These are phyloP conservation scores for Forbesichthys papilliferus DNA, from an alignment of 2,113 vertebrate genomes.

Conservation along the genomic window DNA sequence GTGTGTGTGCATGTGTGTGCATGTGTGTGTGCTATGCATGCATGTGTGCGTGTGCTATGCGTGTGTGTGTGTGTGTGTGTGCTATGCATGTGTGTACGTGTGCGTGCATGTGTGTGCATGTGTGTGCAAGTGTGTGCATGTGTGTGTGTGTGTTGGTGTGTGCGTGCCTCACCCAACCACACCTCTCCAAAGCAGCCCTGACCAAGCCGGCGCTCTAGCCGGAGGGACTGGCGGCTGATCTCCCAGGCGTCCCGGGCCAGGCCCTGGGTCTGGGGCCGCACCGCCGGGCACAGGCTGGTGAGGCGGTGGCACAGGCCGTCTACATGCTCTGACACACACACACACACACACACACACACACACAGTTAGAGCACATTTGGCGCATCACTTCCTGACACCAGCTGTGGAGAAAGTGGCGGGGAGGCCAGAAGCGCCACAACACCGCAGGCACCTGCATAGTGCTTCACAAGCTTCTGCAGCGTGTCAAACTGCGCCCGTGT, in stretches of 20 bases:
- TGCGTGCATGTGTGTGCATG: too few relatives aligned
- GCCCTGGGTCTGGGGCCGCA: conserved; percentile 98
- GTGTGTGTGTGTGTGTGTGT: too few relatives aligned
- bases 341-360: background rate
- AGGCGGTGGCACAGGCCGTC: conserved; percentile 96
- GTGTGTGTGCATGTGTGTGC: too few relatives aligned
- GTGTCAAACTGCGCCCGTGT: conserved; percentile 96
- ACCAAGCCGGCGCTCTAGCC: conserved; percentile 94
- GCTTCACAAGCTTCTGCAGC: conserved; percentile 94
- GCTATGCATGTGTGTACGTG: too few relatives aligned
- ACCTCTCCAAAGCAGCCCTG: conserved; percentile 99
- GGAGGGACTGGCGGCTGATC: conserved; percentile 94
- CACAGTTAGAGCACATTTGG: background rate
- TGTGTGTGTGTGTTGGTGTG: too few relatives aligned
- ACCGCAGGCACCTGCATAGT: conserved; percentile 86
- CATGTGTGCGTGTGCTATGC: too few relatives aligned
- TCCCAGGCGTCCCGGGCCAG: conserved; percentile 98
- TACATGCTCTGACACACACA: conserved; percentile 83
- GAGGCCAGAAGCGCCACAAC: background rate
- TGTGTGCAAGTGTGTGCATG: too few relatives aligned
- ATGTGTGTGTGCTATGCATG: too few relatives aligned
- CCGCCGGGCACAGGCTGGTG: conserved; percentile 94
- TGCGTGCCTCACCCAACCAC: conserved; percentile 91
- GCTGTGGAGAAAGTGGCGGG: background rate
- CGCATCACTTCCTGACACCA: background rate